Evolutionary conservation across 2,113 vertebrate genomes (phyloP).

Genomic region (Epinephelus fuscoguttatus): DNA sequence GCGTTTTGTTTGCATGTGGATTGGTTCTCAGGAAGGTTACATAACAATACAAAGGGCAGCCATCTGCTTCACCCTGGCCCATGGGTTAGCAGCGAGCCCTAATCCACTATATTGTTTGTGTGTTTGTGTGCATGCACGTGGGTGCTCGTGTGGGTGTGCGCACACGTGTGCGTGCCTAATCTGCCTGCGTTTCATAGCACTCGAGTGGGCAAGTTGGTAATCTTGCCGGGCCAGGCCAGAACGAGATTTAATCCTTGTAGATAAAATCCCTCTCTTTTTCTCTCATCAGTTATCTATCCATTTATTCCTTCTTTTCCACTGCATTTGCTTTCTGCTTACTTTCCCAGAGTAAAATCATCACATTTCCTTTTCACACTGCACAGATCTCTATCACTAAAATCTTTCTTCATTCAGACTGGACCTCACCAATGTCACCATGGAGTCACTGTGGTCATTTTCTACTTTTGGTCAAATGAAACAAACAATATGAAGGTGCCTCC

Average conservation of each 20-base stretch:
- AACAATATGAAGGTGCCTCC: neutral
- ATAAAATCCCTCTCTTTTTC: constrained; percentile 54
- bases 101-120: constrained; percentile 64
- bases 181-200: constrained; percentile 69
- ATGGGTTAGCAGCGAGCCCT: constrained; percentile 57
- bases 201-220: constrained; percentile 70
- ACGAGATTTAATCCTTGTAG: constrained; percentile 75
- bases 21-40: constrained; percentile 59
- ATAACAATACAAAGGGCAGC: constrained; percentile 73
- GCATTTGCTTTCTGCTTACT: neutral
- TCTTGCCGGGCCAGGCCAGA: constrained; percentile 57
- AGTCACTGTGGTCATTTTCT: neutral
- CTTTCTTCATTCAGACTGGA: neutral
- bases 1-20: constrained; percentile 35
- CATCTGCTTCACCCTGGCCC: constrained; percentile 77
- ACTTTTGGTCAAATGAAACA: neutral
- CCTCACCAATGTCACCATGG: rapidly evolving
- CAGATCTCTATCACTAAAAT: neutral
- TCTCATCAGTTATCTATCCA: constrained; percentile 37
- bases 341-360: neutral
- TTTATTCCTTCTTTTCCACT: constrained; percentile 7
- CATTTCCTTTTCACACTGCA: neutral
- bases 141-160: constrained; percentile 15
- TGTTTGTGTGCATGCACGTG: constrained; percentile 39
- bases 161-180: constrained; percentile 63